Evolutionary conservation across 2,888 invertebrate species (phyloP).

Genomic region (Tachina grossa): DNA sequence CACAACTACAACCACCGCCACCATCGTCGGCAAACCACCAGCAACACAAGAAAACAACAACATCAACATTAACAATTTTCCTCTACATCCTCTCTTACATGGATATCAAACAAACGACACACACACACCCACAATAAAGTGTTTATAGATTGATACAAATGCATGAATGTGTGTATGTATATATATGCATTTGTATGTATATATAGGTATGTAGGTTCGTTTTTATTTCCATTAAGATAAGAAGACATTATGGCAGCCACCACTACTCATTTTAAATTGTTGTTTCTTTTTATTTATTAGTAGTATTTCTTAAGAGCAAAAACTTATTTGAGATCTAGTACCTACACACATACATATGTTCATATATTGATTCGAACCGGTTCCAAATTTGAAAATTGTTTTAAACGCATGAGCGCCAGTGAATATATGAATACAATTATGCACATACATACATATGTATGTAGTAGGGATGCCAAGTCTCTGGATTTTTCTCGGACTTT

Average conservation of each 20-base stretch:
- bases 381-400: slow-evolving; percentile 48
- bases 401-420: slow-evolving; percentile 66
- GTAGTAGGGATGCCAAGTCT: too few relatives aligned
- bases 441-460: too few relatives aligned
- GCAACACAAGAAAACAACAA: slow-evolving; percentile 1
- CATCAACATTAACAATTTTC: slow-evolving; percentile 33
- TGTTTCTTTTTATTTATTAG: slow-evolving; percentile 30
- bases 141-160: too few relatives aligned
- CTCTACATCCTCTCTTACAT: slow-evolving; percentile 31
- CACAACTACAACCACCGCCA: slow-evolving; percentile 77
- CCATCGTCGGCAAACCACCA: slow-evolving; percentile 19
- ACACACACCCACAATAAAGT: not conserved
- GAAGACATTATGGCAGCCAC: slow-evolving; percentile 70
- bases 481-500: too few relatives aligned
- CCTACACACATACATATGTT: too few relatives aligned
- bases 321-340: slow-evolving; percentile 9
- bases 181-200: not conserved
- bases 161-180: too few relatives aligned
- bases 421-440: not conserved
- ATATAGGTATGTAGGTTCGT: slow-evolving; percentile 19
- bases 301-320: slow-evolving; percentile 16
- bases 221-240: slow-evolving; percentile 69
- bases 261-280: slow-evolving; percentile 58
- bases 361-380: slow-evolving; percentile 42
- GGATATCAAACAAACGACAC: not conserved